Evolutionary conservation across 2,888 invertebrate species (phyloP), one percentile per base, ranked within the genome.

Genomic region (Ditula angustiorana): DNA sequence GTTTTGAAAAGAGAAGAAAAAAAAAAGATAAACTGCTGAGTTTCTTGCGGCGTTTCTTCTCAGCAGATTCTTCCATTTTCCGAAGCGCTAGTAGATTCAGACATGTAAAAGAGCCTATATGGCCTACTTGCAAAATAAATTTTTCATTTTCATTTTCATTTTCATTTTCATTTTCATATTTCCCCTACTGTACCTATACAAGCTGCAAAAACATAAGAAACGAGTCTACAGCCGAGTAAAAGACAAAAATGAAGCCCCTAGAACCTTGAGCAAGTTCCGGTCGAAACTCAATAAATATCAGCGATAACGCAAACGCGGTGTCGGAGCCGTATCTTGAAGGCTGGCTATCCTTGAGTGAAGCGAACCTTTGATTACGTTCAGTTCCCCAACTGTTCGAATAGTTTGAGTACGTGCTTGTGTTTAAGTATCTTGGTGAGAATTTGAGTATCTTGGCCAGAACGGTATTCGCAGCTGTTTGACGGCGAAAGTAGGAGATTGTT

Each of bases 361-460:
- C 37, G 49, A 37, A 47, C 47, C 57, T 57, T 63, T 63, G 63
- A 63, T 63, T 63, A 58, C 63, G 57, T 10, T 49, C 61, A 49
- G 49, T 58, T 57, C 63, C 33, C 50, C 11, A 58, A 58, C 63
- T 62, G 49, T 37, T 44, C 44, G 33, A 30, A 63, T 58, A 63
- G 63, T 58, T 62, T 37, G 23, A 58, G 50, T 50, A 63, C 63
- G 57, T 52, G 57, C 57, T 63, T 19, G 57, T 33, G 49, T 58
- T 57, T 58, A 44, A 63, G 57, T 57, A 63, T 50, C 63, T 57
- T 44, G 44, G 57, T 50, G n/a, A 23, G 53, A 53, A 35, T 53
- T 35, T 53, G 33, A 50, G 53, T 35, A 23, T 53, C 35, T 53
- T 13, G 21, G n/a, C 11, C 41, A 41, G 16, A 5, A 19, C 19